Evolutionary conservation across 2,888 invertebrate genomes (phyloP).

Genomic region (Dicycla oo): DNA sequence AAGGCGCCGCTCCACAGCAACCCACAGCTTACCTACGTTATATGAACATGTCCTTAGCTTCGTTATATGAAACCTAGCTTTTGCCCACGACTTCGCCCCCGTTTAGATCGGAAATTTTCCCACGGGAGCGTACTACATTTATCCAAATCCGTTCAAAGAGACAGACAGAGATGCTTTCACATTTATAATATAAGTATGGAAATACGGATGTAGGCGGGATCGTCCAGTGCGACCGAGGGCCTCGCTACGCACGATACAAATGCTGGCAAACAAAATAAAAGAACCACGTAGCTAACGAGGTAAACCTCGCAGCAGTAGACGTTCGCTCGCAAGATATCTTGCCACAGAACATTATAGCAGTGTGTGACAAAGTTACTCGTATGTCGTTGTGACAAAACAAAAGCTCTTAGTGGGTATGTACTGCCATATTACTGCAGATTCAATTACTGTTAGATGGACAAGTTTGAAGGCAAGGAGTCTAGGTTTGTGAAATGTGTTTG

Average conservation of each 20-base stretch:
- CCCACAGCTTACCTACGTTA: neutral
- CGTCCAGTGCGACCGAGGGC: no score
- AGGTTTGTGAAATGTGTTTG: neutral
- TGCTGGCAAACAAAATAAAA: neutral
- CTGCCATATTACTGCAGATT: conserved; percentile 29
- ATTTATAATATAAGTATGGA: neutral
- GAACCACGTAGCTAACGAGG: neutral
- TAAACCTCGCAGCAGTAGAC: neutral
- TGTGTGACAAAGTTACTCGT: neutral
- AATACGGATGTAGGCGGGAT: neutral
- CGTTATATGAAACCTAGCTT: neutral
- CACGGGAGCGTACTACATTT: neutral
- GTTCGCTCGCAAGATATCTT: neutral
- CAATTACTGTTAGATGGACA: conserved; percentile 30
- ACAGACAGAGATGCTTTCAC: neutral
- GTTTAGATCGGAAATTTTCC: neutral
- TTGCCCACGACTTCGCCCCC: neutral
- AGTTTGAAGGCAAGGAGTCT: conserved; percentile 13
- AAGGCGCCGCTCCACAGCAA: neutral
- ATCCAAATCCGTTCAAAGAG: no score
- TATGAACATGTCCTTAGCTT: neutral
- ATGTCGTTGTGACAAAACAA: conserved; percentile 30
- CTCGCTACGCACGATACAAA: neutral
- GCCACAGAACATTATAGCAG: conserved; percentile 23
- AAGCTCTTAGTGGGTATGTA: conserved; percentile 31